phyloP scores from a whole-genome alignment of 1,140 invertebrate species.

The Orius insidiosus region DNA sequence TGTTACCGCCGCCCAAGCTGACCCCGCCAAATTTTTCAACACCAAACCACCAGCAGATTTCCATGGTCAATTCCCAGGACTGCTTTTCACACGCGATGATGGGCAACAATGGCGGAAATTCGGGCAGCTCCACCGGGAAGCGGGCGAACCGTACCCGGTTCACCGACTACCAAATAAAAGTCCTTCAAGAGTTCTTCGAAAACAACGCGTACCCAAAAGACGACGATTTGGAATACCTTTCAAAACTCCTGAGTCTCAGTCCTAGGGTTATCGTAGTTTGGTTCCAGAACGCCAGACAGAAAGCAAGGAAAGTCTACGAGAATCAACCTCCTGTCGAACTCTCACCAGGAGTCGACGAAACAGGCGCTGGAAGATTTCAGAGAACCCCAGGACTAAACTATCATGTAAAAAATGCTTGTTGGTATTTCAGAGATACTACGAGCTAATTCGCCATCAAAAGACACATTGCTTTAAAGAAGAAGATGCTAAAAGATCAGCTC shows the following conservation, averaged over 20 bases:
- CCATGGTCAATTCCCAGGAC: slow-evolving; percentile 35
- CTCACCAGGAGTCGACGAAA: slow-evolving; percentile 48
- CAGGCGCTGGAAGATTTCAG: slow-evolving; percentile 67
- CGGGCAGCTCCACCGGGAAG: slow-evolving; percentile 63
- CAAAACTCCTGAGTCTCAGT: slow-evolving; percentile 81
- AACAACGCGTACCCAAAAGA: slow-evolving; percentile 99
- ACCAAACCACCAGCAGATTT: slow-evolving; percentile 32
- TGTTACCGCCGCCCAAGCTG: slow-evolving; percentile 50
- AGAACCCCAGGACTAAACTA: slow-evolving; percentile 92
- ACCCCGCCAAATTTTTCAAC: slow-evolving; percentile 51
- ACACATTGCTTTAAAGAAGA: slow-evolving; percentile 96
- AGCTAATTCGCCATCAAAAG: slow-evolving; percentile 95
- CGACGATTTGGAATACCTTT: slow-evolving; percentile 95
- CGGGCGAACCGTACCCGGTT: slow-evolving; percentile 96
- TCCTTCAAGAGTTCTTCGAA: slow-evolving; percentile 97
- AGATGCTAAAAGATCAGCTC: slow-evolving; percentile 80
- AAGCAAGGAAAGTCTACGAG: slow-evolving; percentile 91
- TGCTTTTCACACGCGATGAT: slow-evolving; percentile 27
- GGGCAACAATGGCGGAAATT: slow-evolving; percentile 53
- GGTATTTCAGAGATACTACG: slow-evolving; percentile 96
- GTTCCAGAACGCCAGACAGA: slow-evolving; percentile 94
- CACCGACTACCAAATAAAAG: slow-evolving; percentile 97
- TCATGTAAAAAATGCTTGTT: slow-evolving; percentile 97
- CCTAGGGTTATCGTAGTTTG: slow-evolving; percentile 94
- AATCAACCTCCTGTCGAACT: slow-evolving; percentile 75